Base-by-base conservation (phyloP, 2,113 vertebrate genomes). In the Thalassarche chlororhynchos region DNA sequence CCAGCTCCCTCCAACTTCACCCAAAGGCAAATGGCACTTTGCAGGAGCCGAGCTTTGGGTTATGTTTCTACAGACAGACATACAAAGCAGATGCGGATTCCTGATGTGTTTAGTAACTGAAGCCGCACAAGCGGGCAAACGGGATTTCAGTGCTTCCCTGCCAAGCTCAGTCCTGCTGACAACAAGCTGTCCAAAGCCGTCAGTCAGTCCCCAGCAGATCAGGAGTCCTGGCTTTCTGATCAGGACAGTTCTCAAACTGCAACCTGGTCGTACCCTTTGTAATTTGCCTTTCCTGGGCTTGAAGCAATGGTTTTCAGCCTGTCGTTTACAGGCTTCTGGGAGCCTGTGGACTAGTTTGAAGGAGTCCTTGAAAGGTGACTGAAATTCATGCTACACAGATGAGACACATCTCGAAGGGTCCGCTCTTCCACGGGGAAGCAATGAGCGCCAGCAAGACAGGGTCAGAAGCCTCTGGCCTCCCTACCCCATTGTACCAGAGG, bases 51-150 rank as follows among this genome's bases (percentile, higher is more conserved):
- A 80, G 86, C 69, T 90, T n/a, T 62, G 65, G 61, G 84, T 62
- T 80, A 12, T 51, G 61, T 78, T 89, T 58, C 86, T 26, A 44
- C 80, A 74, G 80, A 69, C 25, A 7, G 23, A 52, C 80, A 75
- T 7, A 40, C 42, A 36, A 66, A 78, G 77, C 94, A 95, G 94
- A 89, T 71, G 84, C 79, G 75, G 91, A 92, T 87, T 89, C 93
- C 80, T 80, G 71, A 84, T 80, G 88, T 95, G 96, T 96, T 94
- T 92, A 93, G 94, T 83, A 96, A 86, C 91, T 70, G 83, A 86
- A 76, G 51, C 29, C 14, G 2, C 4, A 2, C 75, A 80, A 90
- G 90, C 29, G 46, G 54, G 83, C 86, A 96, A 96, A 93, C 7
- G 3, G 83, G 79, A 92, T 90, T 84, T 51, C 82, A 51, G 69